Percentiles rank a stretch among this genome's conserved stretches.
phyloP scores from a whole-genome alignment of 1,140 invertebrate genomes.

The Bombus haemorrhoidalis region DNA sequence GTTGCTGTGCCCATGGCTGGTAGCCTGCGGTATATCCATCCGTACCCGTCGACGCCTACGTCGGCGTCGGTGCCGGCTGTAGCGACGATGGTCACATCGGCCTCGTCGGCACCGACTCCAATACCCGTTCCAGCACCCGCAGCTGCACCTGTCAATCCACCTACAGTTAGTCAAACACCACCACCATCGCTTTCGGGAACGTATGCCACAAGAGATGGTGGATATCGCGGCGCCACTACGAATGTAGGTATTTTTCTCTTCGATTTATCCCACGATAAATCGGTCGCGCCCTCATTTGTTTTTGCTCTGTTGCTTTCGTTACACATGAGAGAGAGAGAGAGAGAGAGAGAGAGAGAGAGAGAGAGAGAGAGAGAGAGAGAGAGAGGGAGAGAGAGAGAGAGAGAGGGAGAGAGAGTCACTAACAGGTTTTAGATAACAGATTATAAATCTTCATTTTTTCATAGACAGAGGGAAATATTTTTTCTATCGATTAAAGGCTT shows the following conservation, averaged over 20 bases:
- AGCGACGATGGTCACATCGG: conserved; percentile 60
- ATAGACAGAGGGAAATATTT: neutral
- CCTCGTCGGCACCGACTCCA: conserved; percentile 53
- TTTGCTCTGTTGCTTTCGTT: neutral
- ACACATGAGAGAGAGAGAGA: too few species aligned
- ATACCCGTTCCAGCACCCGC: conserved; percentile 49
- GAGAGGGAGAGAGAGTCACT: too few species aligned
- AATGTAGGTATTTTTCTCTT: conserved; percentile 75
- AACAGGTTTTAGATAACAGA: neutral
- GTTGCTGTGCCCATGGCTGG: conserved; percentile 74
- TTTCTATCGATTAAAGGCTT: neutral
- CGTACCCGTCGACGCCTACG: conserved; percentile 76
- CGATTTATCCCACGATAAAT: conserved; percentile 27
- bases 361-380: too few species aligned
- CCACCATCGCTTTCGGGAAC: conserved; percentile 71
- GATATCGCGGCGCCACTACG: conserved; percentile 76
- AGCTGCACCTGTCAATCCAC: conserved; percentile 54
- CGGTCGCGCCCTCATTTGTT: too few species aligned
- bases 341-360: too few species aligned
- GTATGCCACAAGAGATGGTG: conserved; percentile 73
- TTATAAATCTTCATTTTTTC: neutral
- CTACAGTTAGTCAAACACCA: conserved; percentile 77
- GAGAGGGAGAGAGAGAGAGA: too few species aligned
- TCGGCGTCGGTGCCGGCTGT: conserved; percentile 64
- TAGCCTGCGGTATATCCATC: conserved; percentile 79